These are phyloP conservation scores for Muntiacus reevesi DNA, from an alignment of 2,113 vertebrate genomes.

Conservation along the genomic window DNA sequence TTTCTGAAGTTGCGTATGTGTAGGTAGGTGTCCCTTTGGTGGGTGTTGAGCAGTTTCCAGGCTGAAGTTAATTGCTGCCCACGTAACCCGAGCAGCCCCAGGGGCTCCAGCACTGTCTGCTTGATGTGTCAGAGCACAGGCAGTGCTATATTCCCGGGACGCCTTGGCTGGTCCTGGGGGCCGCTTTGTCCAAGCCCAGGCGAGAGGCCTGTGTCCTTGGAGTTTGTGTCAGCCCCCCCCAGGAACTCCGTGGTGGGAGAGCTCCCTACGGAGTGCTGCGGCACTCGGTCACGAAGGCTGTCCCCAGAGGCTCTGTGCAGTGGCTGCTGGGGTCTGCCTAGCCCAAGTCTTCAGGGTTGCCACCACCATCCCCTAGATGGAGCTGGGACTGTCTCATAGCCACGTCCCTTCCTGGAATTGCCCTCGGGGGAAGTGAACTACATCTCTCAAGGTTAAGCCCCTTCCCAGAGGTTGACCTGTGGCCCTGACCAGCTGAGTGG, in stretches of 20 bases:
- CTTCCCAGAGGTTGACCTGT: neutral
- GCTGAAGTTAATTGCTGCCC: neutral
- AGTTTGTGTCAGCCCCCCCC: neutral
- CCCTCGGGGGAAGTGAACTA: neutral
- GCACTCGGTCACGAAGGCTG: neutral
- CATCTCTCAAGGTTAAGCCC: neutral
- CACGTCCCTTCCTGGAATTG: neutral
- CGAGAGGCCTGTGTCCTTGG: neutral
- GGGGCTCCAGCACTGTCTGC: neutral
- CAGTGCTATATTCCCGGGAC: neutral
- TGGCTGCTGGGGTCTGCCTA: neutral
- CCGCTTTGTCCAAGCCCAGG: neutral
- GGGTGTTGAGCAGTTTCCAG: neutral
- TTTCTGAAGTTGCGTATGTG: constrained; percentile 40
- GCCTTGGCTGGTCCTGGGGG: neutral
- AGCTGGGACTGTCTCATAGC: neutral
- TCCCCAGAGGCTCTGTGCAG: neutral
- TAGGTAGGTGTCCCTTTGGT: neutral
- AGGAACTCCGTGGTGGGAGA: neutral
- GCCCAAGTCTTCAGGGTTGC: neutral
- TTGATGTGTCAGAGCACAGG: neutral
- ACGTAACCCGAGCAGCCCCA: neutral
- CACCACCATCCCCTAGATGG: neutral
- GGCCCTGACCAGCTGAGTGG: neutral
- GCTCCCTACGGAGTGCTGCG: neutral